phyloP scores from a whole-genome alignment of 2,113 vertebrate genomes.

The Hippocampus mohnikei region DNA sequence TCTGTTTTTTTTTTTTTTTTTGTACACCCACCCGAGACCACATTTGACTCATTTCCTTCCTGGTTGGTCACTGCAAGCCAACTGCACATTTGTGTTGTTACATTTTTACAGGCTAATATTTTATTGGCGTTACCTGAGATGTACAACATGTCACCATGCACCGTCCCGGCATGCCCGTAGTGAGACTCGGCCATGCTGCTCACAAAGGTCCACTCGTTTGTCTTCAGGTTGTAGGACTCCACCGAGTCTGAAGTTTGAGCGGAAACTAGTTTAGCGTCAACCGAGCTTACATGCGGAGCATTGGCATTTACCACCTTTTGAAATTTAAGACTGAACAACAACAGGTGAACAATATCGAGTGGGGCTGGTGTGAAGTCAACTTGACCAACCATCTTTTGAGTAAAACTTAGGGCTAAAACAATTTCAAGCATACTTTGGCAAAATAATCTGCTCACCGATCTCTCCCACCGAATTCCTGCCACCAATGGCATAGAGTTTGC shows the following conservation, averaged over 20 bases:
- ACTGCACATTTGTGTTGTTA: neutral
- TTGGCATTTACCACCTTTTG: neutral
- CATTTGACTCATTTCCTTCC: neutral
- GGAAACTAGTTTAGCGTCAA: neutral
- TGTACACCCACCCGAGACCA: neutral
- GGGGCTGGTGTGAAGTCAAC: neutral
- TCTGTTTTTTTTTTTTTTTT: neutral
- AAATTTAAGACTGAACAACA: neutral
- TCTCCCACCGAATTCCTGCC: slow-evolving; percentile 75
- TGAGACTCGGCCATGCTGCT: slow-evolving; percentile 73
- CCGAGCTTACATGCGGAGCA: neutral
- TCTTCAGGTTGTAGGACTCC: slow-evolving; percentile 76
- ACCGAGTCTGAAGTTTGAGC: slow-evolving; percentile 62
- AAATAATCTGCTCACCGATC: slow-evolving; percentile 61
- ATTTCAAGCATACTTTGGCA: neutral
- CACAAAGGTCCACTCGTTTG: slow-evolving; percentile 77
- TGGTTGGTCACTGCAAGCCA: neutral
- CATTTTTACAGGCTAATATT: neutral
- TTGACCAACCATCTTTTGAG: too few species aligned
- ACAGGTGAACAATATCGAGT: too few species aligned
- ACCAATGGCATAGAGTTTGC: slow-evolving; percentile 75
- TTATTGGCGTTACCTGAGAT: slow-evolving; percentile 68
- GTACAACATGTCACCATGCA: slow-evolving; percentile 75
- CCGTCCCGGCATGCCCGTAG: slow-evolving; percentile 78
- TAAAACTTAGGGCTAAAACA: too few species aligned